Base-by-base conservation (phyloP, 2,797 vertebrate species). In the Periophthalmus magnuspinnatus region DNA sequence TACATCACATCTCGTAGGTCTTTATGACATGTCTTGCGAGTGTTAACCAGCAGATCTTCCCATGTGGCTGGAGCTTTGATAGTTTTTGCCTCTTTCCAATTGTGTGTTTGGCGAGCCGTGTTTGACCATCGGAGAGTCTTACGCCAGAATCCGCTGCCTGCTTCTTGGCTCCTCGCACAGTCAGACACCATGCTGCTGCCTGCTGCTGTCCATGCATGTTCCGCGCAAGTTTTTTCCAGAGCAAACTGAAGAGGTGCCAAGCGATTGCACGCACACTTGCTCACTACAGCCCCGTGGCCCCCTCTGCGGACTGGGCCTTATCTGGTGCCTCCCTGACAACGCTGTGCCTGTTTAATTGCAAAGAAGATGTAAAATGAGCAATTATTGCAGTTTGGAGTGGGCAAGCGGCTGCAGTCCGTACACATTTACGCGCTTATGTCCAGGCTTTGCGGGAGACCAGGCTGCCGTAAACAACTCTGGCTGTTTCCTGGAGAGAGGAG, bases 271-370 rank as follows among this genome's bases (percentile, higher is more conserved):
- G 66, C 76, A 84, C 71, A 67, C 67, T 24, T 0, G 56, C 52
- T 78, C 80, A 79, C 61, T 66, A 67, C 74, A 77, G 65, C 76
- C 76, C 55, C 76, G 61, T 41, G 5, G 34, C 63, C 85, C 45
- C 78, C 86, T 80, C 81, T 0, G 17, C 32, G 73, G 71, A 85
- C 70, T 56, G 76, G 68, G 77, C 75, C 81, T 86, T 82, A 66
- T 84, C 82, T 87, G 88, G 75, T 78, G 70, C 84, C 86, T 82
- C 86, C 82, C 74, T 85, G 87, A 90, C 85, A 83, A 82, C 79
- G 81, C 74, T 68, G 34, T 11, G 58, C 79, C 72, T 77, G 79
- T 85, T n/a, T 90, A 89, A 91, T 88, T 87, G 81, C 85, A 84
- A 59, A 69, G 70, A 79, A 80, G 81, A 81, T 81, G 76, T 84